Percentiles rank a stretch among this genome's conserved stretches.
These are phyloP conservation scores for Nyctalus aviator DNA, from an alignment of 2,797 vertebrate species.

Conservation along the genomic window DNA sequence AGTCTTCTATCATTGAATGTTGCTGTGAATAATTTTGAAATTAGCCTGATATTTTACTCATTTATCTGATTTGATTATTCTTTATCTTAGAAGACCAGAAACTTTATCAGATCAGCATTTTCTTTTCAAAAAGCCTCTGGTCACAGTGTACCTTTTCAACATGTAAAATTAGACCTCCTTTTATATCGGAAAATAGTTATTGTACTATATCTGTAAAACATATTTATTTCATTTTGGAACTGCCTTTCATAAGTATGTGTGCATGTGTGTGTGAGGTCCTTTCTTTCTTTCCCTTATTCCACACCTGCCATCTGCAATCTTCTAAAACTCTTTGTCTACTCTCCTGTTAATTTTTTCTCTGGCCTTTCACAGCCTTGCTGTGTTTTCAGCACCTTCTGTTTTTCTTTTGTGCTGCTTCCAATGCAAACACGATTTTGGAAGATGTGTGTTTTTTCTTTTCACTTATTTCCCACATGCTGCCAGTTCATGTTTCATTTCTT, in stretches of 20 bases:
- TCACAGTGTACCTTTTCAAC: neutral
- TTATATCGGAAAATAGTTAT: neutral
- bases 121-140: neutral
- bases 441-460: neutral
- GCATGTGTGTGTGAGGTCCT: no score
- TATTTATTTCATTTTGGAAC: neutral
- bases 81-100: neutral
- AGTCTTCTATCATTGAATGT: neutral
- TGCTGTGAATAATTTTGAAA: neutral
- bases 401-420: neutral
- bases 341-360: neutral
- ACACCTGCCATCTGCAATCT: neutral
- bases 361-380: neutral
- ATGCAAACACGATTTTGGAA: neutral
- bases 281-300: neutral
- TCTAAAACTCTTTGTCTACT: neutral
- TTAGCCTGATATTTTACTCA: neutral
- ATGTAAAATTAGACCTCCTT: neutral
- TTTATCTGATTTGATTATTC: neutral
- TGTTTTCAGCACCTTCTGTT: neutral
- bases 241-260: rapidly evolving
- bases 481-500: conserved; percentile 20
- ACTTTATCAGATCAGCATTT: neutral
- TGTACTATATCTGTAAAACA: neutral
- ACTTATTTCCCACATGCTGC: neutral